These are phyloP conservation scores for Dolichopus griseipennis DNA, from an alignment of 2,888 invertebrate species.

Conservation along the genomic window DNA sequence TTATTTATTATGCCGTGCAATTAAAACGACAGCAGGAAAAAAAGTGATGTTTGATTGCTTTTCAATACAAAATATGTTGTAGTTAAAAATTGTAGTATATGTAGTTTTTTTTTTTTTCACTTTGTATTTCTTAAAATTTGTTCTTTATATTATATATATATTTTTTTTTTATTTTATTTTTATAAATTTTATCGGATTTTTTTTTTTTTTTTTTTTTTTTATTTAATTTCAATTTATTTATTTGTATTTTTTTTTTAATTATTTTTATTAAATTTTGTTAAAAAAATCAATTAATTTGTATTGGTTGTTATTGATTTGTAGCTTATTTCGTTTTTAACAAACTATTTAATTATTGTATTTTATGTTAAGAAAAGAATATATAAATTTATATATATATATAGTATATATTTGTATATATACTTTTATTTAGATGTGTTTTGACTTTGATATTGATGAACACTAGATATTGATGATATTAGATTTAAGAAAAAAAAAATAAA, in stretches of 20 bases:
- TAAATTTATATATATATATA: constrained; percentile 15
- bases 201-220: constrained; percentile 9
- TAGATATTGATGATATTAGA: background rate
- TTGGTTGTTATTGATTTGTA: too few species aligned
- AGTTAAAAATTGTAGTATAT: constrained; percentile 19
- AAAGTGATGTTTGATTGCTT: constrained; percentile 8
- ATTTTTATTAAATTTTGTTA: too few species aligned
- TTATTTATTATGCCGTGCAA: constrained; percentile 5
- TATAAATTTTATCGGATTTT: constrained; percentile 9
- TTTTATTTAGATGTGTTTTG: background rate
- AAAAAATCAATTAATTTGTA: too few species aligned
- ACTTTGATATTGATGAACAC: background rate
- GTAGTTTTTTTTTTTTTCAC: constrained; percentile 20
- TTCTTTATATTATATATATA: constrained; percentile 19
- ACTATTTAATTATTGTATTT: too few species aligned
- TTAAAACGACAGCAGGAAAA: constrained; percentile 10
- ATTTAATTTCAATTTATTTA: constrained; percentile 9
- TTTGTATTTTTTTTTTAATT: constrained; percentile 10
- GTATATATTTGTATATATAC: constrained; percentile 10
- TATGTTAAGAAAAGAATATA: too few species aligned
- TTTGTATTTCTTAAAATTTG: constrained; percentile 22
- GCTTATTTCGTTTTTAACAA: too few species aligned
- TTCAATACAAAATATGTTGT: constrained; percentile 1
- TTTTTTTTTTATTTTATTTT: background rate
- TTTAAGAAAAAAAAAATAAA: too few species aligned